Conservation (phyloP, 2,797 vertebrate genomes). For the Oryzias dopingdopingensis region DNA sequence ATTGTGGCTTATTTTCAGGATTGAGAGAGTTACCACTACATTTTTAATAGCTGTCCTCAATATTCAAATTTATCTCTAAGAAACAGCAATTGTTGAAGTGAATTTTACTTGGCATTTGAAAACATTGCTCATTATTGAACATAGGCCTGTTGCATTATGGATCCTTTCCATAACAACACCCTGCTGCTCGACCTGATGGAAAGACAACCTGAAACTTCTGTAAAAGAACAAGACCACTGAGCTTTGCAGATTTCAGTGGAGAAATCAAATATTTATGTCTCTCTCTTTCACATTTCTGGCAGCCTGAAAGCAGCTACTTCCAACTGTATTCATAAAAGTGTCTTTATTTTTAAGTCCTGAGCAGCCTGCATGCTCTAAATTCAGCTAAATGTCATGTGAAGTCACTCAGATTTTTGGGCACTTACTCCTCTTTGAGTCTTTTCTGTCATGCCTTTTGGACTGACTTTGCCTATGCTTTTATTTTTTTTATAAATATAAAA, state of each 20-base stretch:
- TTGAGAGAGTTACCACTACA: no score
- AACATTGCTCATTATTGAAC: slow-evolving; percentile 48
- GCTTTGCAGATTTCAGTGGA: slow-evolving; percentile 45
- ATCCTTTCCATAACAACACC: slow-evolving; percentile 32
- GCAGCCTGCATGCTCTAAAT: slow-evolving; percentile 16
- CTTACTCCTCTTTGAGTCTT: slow-evolving; percentile 3
- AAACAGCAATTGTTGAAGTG: no score
- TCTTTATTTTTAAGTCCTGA: slow-evolving; percentile 17
- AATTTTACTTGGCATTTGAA: neutral
- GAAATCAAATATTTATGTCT: slow-evolving; percentile 67
- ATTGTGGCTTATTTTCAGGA: no score
- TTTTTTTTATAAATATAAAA: neutral
- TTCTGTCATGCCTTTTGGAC: neutral
- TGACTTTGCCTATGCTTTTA: neutral
- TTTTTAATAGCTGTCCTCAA: no score
- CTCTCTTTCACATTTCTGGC: slow-evolving; percentile 50
- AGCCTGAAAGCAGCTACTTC: slow-evolving; percentile 38
- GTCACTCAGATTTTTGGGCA: neutral
- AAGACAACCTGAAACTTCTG: slow-evolving; percentile 24
- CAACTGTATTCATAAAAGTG: slow-evolving; percentile 29
- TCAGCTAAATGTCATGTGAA: slow-evolving; percentile 6
- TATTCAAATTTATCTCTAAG: no score
- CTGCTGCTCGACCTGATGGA: slow-evolving; percentile 13
- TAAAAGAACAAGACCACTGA: slow-evolving; percentile 47
- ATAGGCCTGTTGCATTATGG: slow-evolving; percentile 56